Evolutionary conservation across 1,140 invertebrate species (phyloP), one percentile per base, ranked within the genome.

Genomic region (Pseudachorutes palmiensis): DNA sequence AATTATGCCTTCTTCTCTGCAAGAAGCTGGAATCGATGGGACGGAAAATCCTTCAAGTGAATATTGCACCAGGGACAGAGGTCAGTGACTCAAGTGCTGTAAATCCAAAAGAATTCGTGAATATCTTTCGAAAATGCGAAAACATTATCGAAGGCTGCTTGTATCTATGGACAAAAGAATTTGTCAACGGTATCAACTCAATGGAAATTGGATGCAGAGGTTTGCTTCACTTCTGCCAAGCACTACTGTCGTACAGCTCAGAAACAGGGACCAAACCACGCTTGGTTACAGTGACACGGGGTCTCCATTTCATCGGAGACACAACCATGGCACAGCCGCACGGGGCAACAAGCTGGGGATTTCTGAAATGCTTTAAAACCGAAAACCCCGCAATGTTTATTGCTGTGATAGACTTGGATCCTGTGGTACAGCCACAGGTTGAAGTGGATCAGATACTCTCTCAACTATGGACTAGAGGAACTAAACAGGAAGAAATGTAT

Each of bases 391-490:
- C 14, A 16, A 5, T 61, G 3, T 30, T 29, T 9, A 61, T 24
- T 5, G 16, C 9, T 26, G 12, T 30, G 24, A 32, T 61, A 9
- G 59, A 61, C 29, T 12, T 32, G 16, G 22, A 9, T 26, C 59
- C 36, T 19, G 19, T 45, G 9, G 9, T 19, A 45, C 9, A 45
- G 19, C 36, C 19, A 19, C 36, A n/a, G n/a, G n/a, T 12, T 19
- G 36, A 45, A 45, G 36, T 45, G 9, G 12, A 51, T 5, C 62
- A 69, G 32, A 1, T 69, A 3, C 66, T 61, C 28, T 41, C 32
- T 12, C 58, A 69, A 33, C 33, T 69, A 1, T 69, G 68, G 68
- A 48, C 49, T 0, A n/a, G n/a, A n/a, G 19, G 9, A 19, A 9
- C 9, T 19, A 58, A 66, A 32, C 57, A 66, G 22, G 22, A 49